Base-by-base conservation (phyloP, 1,140 invertebrate species). In the Hycleus phaleratus region DNA sequence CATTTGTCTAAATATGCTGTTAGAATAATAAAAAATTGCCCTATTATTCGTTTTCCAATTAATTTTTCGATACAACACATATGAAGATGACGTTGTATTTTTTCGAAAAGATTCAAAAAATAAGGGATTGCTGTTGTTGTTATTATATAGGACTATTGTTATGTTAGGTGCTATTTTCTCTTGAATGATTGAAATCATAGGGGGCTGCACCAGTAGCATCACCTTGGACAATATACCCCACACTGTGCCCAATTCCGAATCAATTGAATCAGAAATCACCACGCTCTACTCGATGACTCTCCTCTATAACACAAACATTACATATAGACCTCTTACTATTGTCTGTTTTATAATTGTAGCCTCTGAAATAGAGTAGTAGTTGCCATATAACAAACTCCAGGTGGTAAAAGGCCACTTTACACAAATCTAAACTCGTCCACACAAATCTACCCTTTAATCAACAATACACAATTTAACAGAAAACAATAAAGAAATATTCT, bases 291-390 rank as follows among this genome's bases (percentile, higher is more conserved):
- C 64, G 65, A 68, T 69, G 68, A 67, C 66, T 66, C 51, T 57
- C 56, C 65, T 68, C 66, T 64, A 32, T 32, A 32, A 32, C 32
- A 32, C 32, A 32, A 32, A 32, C 32, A 32, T 18, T 7, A 32
- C 32, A 3, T 32, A 32, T 32, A 32, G 32, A 32, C 32, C 32
- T 32, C 32, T 54, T 56, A 24, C 60, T 48, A 67, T 72, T 70
- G 68, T 71, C 62, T 71, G 67, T 45, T 54, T 32, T 32, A 62
- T 70, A 71, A 72, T 71, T 71, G 71, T 70, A 63, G 69, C 71
- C 68, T 66, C 67, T 70, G 69, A 67, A 72, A 68, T 70, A 72
- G 71, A 69, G 2, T 32, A 32, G 32, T 7, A 32, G 32, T 32
- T 7, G 4, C 32, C 7, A 32, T 70, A 60, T 63, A 58, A 52